Base-by-base conservation (phyloP, 2,113 vertebrate genomes). In the Aramus guarauna region DNA sequence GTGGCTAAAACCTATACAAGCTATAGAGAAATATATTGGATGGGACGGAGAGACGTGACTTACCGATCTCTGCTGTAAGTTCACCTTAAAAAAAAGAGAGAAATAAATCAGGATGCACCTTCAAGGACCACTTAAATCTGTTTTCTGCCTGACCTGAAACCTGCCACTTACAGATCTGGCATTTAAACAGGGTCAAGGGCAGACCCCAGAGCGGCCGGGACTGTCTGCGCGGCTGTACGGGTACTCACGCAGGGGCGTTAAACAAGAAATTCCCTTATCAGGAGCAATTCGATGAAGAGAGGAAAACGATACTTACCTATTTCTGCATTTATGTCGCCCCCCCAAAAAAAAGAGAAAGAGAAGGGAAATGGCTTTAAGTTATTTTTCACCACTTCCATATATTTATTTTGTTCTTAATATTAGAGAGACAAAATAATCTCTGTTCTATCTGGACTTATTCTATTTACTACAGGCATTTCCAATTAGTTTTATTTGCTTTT, bases 1-100 rank as follows among this genome's bases (percentile, higher is more conserved):
- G 15, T 21, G 6, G 27, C 34, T 5, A 24, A 34, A 58, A 32
- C 41, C 3, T 1, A 2, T 32, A 18, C 24, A 6, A 30, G 21
- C 32, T 16, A 2, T 1, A 10, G 7, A 34, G 43, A 48, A 24
- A 48, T 1, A 3, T 2, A 8, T 5, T 8, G 6, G 58, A 15
- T 3, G 43, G 52, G 52, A 19, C 7, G 19, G 3, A 9, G 37
- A 41, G 9, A 15, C 9, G 1, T 0, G 5, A 88, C 74, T 88
- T 23, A 79, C 75, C 85, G 1, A 79, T 79, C 19, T 79, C 85
- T 23, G 48, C 85, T 1, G 39, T 4, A 2, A 88, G 74, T 15
- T 88, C 85, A 5, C 85, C 85, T 88, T 39, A 29, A 62, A 76
- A 76, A 34, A 47, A 39, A 60, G 19, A 47, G 48, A 60, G 19